These are phyloP conservation scores for Philaethria dido DNA, from an alignment of 2,888 invertebrate genomes.

Conservation along the genomic window DNA sequence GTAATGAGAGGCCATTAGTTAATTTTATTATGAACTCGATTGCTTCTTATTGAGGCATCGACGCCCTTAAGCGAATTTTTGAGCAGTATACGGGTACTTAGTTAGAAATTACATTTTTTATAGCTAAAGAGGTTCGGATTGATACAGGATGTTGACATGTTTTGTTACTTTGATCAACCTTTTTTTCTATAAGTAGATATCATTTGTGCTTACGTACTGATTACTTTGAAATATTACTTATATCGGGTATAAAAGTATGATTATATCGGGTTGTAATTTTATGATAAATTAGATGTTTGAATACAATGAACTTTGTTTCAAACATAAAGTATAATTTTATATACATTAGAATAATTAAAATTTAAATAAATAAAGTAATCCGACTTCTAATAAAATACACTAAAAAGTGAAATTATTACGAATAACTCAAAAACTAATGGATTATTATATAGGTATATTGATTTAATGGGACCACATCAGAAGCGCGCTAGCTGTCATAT, in stretches of 20 bases:
- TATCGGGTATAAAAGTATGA: conserved; percentile 17
- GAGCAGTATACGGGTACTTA: conserved; percentile 37
- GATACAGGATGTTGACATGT: conserved; percentile 29
- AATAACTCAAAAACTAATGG: too few species aligned
- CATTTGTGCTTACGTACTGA: conserved; percentile 4
- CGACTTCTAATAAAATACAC: too few species aligned
- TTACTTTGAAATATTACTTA: conserved; percentile 6
- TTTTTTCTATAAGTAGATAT: conserved; percentile 19
- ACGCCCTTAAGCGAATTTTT: conserved; percentile 42
- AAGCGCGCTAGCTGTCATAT: too few species aligned
- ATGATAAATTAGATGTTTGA: neutral
- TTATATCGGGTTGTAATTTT: neutral
- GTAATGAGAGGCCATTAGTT: conserved; percentile 56
- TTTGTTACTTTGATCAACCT: conserved; percentile 26
- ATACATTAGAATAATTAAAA: too few species aligned
- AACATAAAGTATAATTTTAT: neutral
- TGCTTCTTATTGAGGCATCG: conserved; percentile 48
- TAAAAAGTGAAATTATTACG: too few species aligned
- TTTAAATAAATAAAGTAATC: too few species aligned
- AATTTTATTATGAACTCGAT: conserved; percentile 52
- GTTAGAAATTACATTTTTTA: conserved; percentile 41
- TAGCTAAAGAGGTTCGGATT: conserved; percentile 24
- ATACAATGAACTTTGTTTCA: neutral
- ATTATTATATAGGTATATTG: too few species aligned
- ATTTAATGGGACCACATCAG: too few species aligned